A percentile compares a stretch with the other conserved stretches of the same genome.
phyloP scores from a whole-genome alignment of 2,888 invertebrate genomes.

The Ormyrus pomaceus region DNA sequence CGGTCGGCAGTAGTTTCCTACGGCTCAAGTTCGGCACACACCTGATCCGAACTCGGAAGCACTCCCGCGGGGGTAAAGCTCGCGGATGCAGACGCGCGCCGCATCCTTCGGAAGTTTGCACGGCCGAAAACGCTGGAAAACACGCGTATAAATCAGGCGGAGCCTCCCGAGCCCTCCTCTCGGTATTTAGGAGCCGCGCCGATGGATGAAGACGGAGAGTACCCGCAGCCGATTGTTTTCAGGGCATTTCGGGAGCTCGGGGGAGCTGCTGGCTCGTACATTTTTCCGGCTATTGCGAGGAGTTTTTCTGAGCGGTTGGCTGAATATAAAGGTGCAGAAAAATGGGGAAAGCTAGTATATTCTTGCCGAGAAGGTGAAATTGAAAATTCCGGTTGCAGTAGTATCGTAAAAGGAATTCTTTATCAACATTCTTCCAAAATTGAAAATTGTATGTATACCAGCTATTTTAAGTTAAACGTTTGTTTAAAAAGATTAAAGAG shows the following conservation, averaged over 20 bases:
- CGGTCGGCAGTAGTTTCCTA: too few species aligned
- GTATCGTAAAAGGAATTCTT: too few species aligned
- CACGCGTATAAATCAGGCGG: conserved; percentile 68
- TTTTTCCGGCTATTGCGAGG: conserved; percentile 6
- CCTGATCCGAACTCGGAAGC: conserved; percentile 25
- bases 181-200: conserved; percentile 46
- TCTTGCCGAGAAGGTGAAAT: not conserved
- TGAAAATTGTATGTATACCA: too few species aligned
- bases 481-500: too few species aligned
- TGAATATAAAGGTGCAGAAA: not conserved
- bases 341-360: not conserved
- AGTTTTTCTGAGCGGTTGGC: not conserved
- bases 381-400: too few species aligned
- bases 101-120: conserved; percentile 24
- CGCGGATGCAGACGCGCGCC: not conserved
- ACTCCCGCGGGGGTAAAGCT: conserved; percentile 22
- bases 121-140: conserved; percentile 58
- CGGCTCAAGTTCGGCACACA: not conserved
- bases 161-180: conserved; percentile 60
- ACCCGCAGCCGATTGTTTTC: not conserved
- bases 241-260: not conserved
- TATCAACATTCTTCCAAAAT: too few species aligned
- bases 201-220: conserved; percentile 30
- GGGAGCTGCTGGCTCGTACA: not conserved
- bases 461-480: too few species aligned